Base-by-base conservation (phyloP, 2,797 vertebrate species). In the Argentina silus region DNA sequence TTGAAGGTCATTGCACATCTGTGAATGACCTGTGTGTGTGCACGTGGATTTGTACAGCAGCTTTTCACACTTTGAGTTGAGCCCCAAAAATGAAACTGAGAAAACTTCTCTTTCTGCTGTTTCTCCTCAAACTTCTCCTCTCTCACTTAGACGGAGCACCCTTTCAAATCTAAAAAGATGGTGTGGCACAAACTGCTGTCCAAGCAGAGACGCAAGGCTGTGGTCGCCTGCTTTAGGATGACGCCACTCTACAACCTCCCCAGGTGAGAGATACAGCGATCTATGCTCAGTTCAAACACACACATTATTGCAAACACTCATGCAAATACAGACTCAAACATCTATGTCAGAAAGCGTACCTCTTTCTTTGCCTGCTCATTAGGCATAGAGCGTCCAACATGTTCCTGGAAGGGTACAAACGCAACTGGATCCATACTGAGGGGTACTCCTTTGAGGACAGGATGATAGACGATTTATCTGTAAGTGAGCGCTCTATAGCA, bases 201-300 rank as follows among this genome's bases (percentile, higher is more conserved):
- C 56, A 98, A 98, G 87, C 97, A 98, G 90, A 94, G 97, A 11
- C 94, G 96, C 36, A 91, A 96, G 17, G 97, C 97, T 0, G 96
- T 98, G 17, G 97, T 98, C 0, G 96, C 97, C 47, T 98, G 96
- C 84, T 98, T 98, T 83, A 94, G 96, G 80, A 98, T 98, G 97
- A 98, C 96, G 0, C 97, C 97, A 0, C 90, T 98, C 4, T 97
- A 98, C 88, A 98, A 98, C 88, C 89, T 98, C 70, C 96, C 97
- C 68, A 96, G 96, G 97, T 96, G 69, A 78, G 73, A 68, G 45
- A 23, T 10, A 59, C 21, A 21, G 2, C 19, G 1, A 27, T 36
- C 56, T 21, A 21, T 12, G 3, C 23, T 21, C 9, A 21, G 23
- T 59, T 27, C 9, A 45, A 17, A 66, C 19, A 59, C 48, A 53